Base-by-base conservation (phyloP, 2,113 vertebrate genomes). In the Podocnemis expansa region DNA sequence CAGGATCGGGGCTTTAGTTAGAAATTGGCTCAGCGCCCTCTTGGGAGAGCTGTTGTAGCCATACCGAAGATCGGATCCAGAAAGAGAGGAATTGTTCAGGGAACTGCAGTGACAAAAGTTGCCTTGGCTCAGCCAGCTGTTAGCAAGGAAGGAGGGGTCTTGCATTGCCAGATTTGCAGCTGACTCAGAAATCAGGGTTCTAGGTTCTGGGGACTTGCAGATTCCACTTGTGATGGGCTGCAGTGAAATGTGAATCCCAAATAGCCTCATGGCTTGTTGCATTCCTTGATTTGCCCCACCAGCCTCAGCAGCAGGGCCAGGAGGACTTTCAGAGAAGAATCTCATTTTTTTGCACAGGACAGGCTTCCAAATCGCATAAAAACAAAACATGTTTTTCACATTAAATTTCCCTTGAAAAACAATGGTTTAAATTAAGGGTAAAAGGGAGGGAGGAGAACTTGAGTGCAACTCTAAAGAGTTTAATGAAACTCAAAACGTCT, bases 361-460 rank as follows among this genome's bases (percentile, higher is more conserved):
- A n/a, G 75, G 58, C 94, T 89, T 73, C 87, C 87, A 70, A 88
- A 31, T 38, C 45, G 94, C 11, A 87, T 88, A 83, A 91, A 95
- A 82, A 89, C 83, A 78, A 78, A 93, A 93, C 96, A 97, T 94
- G 76, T 96, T 97, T 96, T 97, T 96, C 88, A 7, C 85, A 97
- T 97, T 96, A 97, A 93, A 92, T 87, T 87, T 93, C 94, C 79
- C 92, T 94, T 95, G 93, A 91, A 95, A 91, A 97, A 95, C 93
- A 96, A 96, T 96, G 96, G 95, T 89, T 94, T 93, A 86, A 93
- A 95, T 83, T 63, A 88, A 95, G 93, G 78, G 0, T 45, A 34
- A 76, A 79, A 84, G 89, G 89, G 82, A 34, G 76, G 55, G 21
- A 91, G 67, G 85, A 91, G 82, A 49, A 63, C 90, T 89, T 94